A percentile compares a stretch with the other conserved stretches of the same genome.
Conservation (phyloP, 2,113 vertebrate genomes). For the Podiceps cristatus region DNA sequence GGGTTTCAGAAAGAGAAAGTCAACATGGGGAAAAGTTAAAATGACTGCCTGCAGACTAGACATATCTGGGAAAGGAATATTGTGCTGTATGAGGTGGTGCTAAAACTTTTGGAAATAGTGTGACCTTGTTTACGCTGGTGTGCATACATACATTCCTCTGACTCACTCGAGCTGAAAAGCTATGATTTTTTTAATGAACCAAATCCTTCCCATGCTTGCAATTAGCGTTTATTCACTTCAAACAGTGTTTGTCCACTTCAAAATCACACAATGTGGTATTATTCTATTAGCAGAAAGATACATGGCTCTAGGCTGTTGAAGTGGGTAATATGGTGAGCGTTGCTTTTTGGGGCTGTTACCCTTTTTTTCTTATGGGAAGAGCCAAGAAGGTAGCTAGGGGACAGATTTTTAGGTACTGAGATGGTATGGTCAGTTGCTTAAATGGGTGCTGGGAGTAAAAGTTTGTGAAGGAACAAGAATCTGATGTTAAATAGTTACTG, state of each 20-base stretch:
- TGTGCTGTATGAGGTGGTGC: not conserved
- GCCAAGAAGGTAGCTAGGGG: not conserved
- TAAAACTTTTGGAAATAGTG: not conserved
- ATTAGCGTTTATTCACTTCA: slow-evolving; percentile 26
- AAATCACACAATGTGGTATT: not conserved
- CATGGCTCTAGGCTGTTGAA: not conserved
- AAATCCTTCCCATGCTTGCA: not conserved
- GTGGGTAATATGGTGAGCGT: not conserved
- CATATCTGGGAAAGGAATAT: not conserved
- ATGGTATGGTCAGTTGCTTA: not conserved
- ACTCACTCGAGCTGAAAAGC: not conserved
- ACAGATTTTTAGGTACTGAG: not conserved
- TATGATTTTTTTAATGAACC: not conserved
- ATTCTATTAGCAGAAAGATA: not conserved
- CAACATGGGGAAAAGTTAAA: not conserved
- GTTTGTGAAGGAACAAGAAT: not conserved
- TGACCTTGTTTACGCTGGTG: not conserved
- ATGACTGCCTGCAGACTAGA: not conserved
- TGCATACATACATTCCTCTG: not conserved
- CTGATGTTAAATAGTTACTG: not conserved
- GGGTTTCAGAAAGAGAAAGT: slow-evolving; percentile 10
- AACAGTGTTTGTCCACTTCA: not conserved
- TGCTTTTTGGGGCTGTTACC: not conserved
- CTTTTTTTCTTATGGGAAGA: not conserved
- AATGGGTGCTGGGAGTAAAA: not conserved